Evolutionary conservation across 2,797 vertebrate genomes (phyloP).

Genomic region (Ceryle rudis): DNA sequence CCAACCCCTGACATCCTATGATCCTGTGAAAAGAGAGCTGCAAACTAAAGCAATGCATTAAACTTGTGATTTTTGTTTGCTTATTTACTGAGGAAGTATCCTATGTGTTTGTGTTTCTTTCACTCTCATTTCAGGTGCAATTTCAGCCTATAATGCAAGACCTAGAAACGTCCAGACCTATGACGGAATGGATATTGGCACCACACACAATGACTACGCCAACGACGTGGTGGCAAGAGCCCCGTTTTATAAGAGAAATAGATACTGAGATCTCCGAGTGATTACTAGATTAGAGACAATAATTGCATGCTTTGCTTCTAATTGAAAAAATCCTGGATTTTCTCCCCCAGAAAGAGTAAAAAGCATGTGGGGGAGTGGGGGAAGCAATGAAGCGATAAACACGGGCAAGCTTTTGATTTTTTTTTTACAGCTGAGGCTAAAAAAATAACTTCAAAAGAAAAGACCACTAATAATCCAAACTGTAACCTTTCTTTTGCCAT

Average conservation of each 20-base stretch:
- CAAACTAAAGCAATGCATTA: background rate
- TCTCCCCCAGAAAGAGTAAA: background rate
- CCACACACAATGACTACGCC: conserved; percentile 3
- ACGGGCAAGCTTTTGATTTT: background rate
- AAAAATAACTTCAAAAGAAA: background rate
- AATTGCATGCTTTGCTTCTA: background rate
- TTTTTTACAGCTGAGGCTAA: background rate
- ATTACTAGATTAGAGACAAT: background rate
- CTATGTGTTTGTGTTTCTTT: background rate
- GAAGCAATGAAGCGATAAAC: background rate
- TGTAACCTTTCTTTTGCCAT: background rate
- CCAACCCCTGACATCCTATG: no score
- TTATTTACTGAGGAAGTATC: background rate
- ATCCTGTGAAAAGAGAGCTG: background rate
- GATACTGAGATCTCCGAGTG: background rate
- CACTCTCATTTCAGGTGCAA: background rate
- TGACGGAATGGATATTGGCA: background rate
- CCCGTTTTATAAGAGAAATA: background rate
- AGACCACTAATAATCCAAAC: background rate
- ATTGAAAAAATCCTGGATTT: background rate
- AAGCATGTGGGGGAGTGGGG: background rate
- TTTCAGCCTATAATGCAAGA: conserved; percentile 37
- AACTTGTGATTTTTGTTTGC: background rate
- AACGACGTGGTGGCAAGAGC: conserved; percentile 11
- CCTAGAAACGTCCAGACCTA: background rate